phyloP scores from a whole-genome alignment of 1,140 invertebrate genomes.

The Drosophila sp. region DNA sequence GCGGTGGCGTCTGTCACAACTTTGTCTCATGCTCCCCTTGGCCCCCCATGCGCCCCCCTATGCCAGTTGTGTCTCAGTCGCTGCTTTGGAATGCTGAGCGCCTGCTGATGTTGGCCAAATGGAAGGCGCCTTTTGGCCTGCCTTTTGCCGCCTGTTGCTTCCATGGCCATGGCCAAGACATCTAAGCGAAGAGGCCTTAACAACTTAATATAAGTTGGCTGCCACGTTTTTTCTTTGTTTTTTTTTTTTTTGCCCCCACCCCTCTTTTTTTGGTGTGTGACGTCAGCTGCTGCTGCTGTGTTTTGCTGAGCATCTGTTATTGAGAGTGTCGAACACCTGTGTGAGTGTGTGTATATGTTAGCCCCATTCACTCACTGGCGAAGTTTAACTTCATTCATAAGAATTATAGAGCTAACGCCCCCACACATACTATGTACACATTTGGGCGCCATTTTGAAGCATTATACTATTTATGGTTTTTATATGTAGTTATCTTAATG shows the following conservation, averaged over 20 bases:
- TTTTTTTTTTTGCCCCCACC: not conserved
- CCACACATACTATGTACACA: not conserved
- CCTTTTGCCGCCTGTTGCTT: conserved; percentile 16
- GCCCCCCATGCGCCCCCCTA: too few species aligned
- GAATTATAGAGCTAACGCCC: not conserved
- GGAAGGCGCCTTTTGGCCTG: conserved; percentile 14
- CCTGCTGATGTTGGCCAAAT: conserved; percentile 20
- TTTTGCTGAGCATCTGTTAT: conserved; percentile 23
- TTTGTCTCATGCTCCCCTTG: not conserved
- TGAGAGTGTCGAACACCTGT: conserved; percentile 5
- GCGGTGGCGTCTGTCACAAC: conserved; percentile 7
- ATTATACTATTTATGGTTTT: conserved; percentile 7
- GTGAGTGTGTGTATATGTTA: conserved; percentile 10
- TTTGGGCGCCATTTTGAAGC: not conserved
- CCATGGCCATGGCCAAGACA: conserved; percentile 55
- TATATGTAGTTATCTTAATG: conserved; percentile 21
- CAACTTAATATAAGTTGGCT: conserved; percentile 10
- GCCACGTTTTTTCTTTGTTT: not conserved
- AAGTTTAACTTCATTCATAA: conserved; percentile 8
- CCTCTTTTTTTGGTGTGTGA: not conserved
- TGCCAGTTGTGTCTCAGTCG: not conserved
- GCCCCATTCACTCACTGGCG: not conserved
- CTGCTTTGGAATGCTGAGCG: conserved; percentile 14
- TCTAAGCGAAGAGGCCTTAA: conserved; percentile 10
- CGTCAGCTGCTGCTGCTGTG: conserved; percentile 2